Conservation (phyloP, 2,888 invertebrate genomes). For the Cremastobaeus sp. region DNA sequence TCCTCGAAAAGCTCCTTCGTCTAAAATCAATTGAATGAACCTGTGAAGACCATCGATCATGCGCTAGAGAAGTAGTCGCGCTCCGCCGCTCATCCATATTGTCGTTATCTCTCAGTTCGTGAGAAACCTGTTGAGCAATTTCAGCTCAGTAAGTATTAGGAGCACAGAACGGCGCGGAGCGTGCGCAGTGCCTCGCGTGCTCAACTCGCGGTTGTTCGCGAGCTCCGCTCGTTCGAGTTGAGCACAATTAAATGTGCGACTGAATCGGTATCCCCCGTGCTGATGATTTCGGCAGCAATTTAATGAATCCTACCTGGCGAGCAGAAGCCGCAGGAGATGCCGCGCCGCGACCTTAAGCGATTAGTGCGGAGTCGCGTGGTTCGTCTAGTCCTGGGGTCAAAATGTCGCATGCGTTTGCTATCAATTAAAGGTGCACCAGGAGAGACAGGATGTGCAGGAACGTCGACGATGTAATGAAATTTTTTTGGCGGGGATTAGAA, state of each 20-base stretch:
- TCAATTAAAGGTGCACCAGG: constrained; percentile 64
- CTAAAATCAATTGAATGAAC: not conserved
- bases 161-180: constrained; percentile 52
- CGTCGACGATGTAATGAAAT: constrained; percentile 54
- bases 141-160: constrained; percentile 66
- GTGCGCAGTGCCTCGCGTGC: not conserved
- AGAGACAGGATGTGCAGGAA: constrained; percentile 44
- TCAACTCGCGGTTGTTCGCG: not conserved
- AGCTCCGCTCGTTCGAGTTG: constrained; percentile 54
- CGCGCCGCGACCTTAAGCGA: not conserved
- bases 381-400: not conserved
- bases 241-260: constrained; percentile 67
- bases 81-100: constrained; percentile 20
- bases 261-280: constrained; percentile 56
- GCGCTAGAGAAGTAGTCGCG: constrained; percentile 1
- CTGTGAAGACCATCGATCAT: constrained; percentile 12
- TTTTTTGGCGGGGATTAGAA: constrained; percentile 66
- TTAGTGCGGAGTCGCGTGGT: not conserved
- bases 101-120: constrained; percentile 40
- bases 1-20: no score
- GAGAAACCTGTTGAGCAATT: constrained; percentile 74
- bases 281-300: constrained; percentile 68
- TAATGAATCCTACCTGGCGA: constrained; percentile 63
- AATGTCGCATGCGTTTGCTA: constrained; percentile 32
- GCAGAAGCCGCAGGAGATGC: constrained; percentile 3